Conservation (phyloP, 2,113 vertebrate genomes). For the Gallinago paraguaiae region DNA sequence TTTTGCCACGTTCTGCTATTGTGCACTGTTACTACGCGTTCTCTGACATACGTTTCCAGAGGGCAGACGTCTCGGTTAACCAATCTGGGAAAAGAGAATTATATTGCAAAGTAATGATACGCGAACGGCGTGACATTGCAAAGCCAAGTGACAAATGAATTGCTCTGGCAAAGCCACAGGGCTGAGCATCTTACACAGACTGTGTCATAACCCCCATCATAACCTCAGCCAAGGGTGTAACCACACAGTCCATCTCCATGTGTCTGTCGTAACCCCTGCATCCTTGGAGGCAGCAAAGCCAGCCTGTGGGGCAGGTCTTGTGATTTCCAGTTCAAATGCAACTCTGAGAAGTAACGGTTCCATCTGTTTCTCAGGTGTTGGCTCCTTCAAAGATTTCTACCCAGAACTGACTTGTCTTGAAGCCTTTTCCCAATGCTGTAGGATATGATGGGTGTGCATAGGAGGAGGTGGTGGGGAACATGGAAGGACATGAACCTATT, state of each 20-base stretch:
- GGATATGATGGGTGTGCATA: neutral
- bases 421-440: neutral
- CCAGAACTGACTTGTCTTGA: neutral
- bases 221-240: neutral
- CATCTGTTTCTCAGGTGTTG: neutral
- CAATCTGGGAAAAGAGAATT: neutral
- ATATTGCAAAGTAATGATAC: neutral
- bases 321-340: neutral
- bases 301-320: too few relatives aligned
- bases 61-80: neutral
- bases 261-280: neutral
- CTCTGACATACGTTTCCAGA: neutral
- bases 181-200: neutral
- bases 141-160: neutral
- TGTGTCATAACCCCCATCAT: neutral
- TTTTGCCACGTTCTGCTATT: neutral
- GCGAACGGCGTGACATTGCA: fast-evolving
- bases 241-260: neutral
- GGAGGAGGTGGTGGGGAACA: neutral
- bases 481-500: too few relatives aligned
- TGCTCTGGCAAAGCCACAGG: neutral
- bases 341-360: neutral
- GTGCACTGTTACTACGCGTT: neutral
- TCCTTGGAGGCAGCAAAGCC: neutral
- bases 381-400: neutral